Evolutionary conservation across 2,113 vertebrate species (phyloP).

Genomic region (Vidua macroura): DNA sequence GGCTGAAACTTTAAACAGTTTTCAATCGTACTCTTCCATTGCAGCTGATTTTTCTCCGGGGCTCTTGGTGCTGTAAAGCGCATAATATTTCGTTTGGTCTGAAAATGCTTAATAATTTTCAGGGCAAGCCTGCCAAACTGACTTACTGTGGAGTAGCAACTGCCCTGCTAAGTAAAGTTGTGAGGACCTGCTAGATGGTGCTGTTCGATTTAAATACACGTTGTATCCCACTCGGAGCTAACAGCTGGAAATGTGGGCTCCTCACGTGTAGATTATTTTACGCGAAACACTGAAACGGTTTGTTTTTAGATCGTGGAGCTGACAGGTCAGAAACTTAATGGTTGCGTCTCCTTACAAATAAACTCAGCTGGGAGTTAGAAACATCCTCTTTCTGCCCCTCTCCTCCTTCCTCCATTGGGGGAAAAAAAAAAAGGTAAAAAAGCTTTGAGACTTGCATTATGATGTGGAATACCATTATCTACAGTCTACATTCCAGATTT

Average conservation of each 20-base stretch:
- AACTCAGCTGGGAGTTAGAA: neutral
- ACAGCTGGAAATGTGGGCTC: conserved; percentile 42
- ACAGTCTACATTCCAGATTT: neutral
- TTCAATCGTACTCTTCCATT: fast-evolving
- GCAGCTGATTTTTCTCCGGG: neutral
- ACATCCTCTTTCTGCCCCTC: neutral
- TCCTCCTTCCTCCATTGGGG: neutral
- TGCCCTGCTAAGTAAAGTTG: conserved; percentile 54
- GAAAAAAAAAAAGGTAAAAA: neutral
- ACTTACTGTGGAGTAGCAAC: conserved; percentile 33
- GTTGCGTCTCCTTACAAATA: neutral
- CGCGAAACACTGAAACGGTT: conserved; percentile 9
- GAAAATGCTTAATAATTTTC: neutral
- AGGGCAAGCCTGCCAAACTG: neutral
- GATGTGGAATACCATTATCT: neutral
- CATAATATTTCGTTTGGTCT: neutral
- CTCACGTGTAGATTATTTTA: neutral
- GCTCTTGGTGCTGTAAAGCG: neutral
- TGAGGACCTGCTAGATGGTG: conserved; percentile 79
- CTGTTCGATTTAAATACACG: conserved; percentile 74
- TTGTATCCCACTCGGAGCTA: conserved; percentile 23
- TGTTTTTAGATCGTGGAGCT: neutral
- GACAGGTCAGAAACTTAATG: neutral
- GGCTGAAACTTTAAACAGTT: neutral
- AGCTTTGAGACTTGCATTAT: neutral